These are phyloP conservation scores for Drosophila bocqueti DNA, from an alignment of 1,140 invertebrate species.

Conservation along the genomic window DNA sequence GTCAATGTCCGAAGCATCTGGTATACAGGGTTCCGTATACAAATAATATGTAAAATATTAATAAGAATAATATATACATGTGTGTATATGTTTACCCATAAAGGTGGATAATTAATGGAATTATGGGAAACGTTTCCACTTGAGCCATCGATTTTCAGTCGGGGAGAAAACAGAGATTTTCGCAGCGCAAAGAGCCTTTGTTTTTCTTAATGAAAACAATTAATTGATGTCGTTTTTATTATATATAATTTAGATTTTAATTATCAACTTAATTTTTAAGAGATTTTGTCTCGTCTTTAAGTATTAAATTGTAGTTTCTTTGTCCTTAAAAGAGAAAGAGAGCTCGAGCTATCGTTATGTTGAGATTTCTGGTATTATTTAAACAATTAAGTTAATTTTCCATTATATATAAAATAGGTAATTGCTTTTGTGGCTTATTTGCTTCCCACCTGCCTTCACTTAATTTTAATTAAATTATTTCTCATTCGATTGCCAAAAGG, in stretches of 20 bases:
- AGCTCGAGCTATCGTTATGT: background rate
- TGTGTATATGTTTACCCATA: background rate
- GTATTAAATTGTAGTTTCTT: too few relatives aligned
- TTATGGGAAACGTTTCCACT: background rate
- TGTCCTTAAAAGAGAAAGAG: background rate
- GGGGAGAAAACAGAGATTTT: background rate
- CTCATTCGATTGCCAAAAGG: background rate
- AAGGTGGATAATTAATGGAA: conserved; percentile 1
- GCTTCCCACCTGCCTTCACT: too few relatives aligned
- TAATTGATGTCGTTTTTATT: too few relatives aligned
- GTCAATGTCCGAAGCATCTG: conserved; percentile 34
- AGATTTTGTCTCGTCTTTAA: background rate
- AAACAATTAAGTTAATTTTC: background rate
- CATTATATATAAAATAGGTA: too few relatives aligned
- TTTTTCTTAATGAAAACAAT: background rate
- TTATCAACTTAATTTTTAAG: too few relatives aligned
- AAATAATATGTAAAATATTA: too few relatives aligned
- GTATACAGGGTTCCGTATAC: conserved; percentile 18
- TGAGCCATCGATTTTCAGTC: conserved; percentile 1
- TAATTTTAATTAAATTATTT: conserved; percentile 5
- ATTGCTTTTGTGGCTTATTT: too few relatives aligned
- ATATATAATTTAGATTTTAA: too few relatives aligned
- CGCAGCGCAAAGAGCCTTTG: background rate
- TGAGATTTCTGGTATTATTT: background rate
- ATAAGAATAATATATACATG: too few relatives aligned